These are phyloP conservation scores for Drosophila barbarae DNA, from an alignment of 2,888 invertebrate genomes.

Conservation along the genomic window DNA sequence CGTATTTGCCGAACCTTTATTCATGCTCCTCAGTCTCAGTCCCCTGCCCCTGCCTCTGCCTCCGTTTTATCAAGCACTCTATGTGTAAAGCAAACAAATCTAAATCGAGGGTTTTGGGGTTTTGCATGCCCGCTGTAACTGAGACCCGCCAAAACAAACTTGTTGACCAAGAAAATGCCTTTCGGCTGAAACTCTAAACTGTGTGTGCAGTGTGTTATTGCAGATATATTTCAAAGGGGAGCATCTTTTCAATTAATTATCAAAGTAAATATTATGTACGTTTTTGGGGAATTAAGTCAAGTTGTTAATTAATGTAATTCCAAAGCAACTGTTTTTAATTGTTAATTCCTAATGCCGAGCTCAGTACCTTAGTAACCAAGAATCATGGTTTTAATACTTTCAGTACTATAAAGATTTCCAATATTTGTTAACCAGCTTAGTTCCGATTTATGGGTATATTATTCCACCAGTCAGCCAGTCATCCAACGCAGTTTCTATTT, in stretches of 20 bases:
- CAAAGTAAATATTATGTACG: not conserved
- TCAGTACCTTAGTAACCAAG: not conserved
- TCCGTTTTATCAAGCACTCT: conserved; percentile 43
- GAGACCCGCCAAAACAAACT: conserved; percentile 2
- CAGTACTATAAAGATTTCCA: not conserved
- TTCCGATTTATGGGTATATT: not conserved
- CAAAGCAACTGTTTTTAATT: no score
- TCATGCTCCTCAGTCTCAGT: conserved; percentile 14
- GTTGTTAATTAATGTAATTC: no score
- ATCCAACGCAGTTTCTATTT: conserved; percentile 18
- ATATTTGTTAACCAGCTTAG: not conserved
- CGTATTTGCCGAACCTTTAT: conserved; percentile 20
- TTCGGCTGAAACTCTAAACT: not conserved
- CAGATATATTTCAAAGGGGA: not conserved
- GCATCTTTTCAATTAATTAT: not conserved
- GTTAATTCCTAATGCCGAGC: not conserved
- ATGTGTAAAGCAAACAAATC: conserved; percentile 25
- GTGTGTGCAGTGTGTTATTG: no score
- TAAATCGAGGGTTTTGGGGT: conserved; percentile 23
- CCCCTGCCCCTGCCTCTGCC: not conserved
- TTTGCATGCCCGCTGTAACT: conserved; percentile 22
- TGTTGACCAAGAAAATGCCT: conserved; percentile 13
- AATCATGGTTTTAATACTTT: not conserved
- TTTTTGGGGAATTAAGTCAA: not conserved
- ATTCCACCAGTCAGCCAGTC: not conserved